Conservation (phyloP, 2,113 vertebrate species). For the Micromys minutus region DNA sequence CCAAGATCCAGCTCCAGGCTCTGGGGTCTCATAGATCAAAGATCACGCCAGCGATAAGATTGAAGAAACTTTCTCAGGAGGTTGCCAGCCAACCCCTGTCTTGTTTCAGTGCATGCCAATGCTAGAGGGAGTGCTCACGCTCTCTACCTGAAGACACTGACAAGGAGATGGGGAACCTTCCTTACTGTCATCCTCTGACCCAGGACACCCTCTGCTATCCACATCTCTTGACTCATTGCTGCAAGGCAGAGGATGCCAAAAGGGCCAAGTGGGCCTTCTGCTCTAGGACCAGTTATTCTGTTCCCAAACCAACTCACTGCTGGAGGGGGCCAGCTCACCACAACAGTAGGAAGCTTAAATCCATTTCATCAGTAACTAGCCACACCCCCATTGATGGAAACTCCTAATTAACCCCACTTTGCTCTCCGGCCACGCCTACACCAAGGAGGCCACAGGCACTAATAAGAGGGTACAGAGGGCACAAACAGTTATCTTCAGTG, state of each 20-base stretch:
- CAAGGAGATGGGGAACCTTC: neutral
- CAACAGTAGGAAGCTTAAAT: neutral
- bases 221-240: neutral
- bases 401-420: conserved; percentile 18
- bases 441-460: neutral
- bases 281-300: neutral
- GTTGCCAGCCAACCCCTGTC: neutral
- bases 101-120: neutral
- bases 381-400: neutral
- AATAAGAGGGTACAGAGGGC: neutral
- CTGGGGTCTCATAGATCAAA: neutral
- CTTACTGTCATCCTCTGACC: neutral
- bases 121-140: neutral
- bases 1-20: neutral
- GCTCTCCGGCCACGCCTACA: neutral
- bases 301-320: neutral
- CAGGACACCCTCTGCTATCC: neutral
- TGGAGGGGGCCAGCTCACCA: neutral
- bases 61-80: neutral
- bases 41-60: neutral
- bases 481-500: neutral
- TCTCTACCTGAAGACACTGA: neutral
- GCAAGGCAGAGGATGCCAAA: neutral
- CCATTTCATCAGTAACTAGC: neutral
- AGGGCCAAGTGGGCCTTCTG: neutral